A percentile compares a stretch with the other conserved stretches of the same genome.
These are phyloP conservation scores for Diplazon laetatorius DNA, from an alignment of 2,888 invertebrate genomes.

Conservation along the genomic window DNA sequence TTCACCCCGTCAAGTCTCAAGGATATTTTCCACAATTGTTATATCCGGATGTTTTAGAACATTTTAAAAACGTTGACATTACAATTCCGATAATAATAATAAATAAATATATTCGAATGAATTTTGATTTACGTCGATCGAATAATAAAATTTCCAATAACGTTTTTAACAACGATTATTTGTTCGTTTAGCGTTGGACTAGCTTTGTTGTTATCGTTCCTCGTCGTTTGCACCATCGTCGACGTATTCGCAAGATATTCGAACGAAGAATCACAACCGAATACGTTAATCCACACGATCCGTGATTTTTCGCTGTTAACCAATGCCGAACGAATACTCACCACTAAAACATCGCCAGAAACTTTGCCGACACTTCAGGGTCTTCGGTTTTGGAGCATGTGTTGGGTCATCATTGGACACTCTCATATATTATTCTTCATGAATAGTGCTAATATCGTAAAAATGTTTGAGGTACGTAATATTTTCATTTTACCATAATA, in stretches of 20 bases:
- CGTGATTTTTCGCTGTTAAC: constrained; percentile 81
- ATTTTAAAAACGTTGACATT: no score
- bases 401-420: constrained; percentile 83
- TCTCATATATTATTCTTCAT: constrained; percentile 75
- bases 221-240: constrained; percentile 69
- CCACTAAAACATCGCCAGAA: constrained; percentile 70
- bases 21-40: no score
- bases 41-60: no score
- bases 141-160: neutral
- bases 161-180: neutral
- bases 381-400: constrained; percentile 83
- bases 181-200: constrained; percentile 67
- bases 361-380: constrained; percentile 83
- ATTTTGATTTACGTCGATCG: no score
- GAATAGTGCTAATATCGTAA: constrained; percentile 76
- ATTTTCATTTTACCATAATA: no score
- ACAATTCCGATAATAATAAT: no score
- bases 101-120: no score
- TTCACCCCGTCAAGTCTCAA: no score
- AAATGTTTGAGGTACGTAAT: constrained; percentile 79
- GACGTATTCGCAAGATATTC: constrained; percentile 60
- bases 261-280: neutral
- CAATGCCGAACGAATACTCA: constrained; percentile 80
- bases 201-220: constrained; percentile 65
- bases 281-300: constrained; percentile 56